Conservation (phyloP, 1,140 invertebrate species). For the Schmidtea mediterranea region DNA sequence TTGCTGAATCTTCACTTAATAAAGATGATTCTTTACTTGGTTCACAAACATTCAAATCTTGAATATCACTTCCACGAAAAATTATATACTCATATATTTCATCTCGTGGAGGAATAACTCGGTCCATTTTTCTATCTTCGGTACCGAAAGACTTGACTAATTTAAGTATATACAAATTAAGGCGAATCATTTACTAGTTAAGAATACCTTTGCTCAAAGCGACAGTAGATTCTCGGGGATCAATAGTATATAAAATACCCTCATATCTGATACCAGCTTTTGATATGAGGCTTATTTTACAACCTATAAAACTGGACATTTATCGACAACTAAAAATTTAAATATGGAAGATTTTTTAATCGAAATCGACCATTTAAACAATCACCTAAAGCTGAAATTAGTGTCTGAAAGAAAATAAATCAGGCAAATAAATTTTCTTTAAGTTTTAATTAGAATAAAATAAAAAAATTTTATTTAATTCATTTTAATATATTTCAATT, state of each 20-base stretch:
- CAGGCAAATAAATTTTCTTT: too few species aligned
- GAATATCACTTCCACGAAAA: constrained; percentile 76
- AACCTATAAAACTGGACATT: constrained; percentile 44
- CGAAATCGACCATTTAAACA: too few species aligned
- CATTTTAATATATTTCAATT: too few species aligned
- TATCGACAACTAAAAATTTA: too few species aligned
- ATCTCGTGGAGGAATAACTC: constrained; percentile 54
- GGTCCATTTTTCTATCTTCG: constrained; percentile 66
- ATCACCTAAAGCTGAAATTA: too few species aligned
- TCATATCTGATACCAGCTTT: constrained; percentile 92
- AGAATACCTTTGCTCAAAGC: constrained; percentile 54
- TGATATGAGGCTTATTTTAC: constrained; percentile 85
- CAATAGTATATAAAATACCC: constrained; percentile 77
- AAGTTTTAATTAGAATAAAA: too few species aligned
- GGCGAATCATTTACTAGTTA: neutral
- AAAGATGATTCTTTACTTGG: constrained; percentile 31
- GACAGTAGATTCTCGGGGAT: constrained; percentile 81
- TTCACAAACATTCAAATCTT: constrained; percentile 59
- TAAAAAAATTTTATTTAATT: too few species aligned
- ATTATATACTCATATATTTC: constrained; percentile 86
- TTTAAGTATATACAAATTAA: constrained; percentile 23
- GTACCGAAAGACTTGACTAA: constrained; percentile 88
- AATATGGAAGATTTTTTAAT: too few species aligned
- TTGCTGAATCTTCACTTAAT: neutral
- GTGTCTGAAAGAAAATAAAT: too few species aligned